Conservation (phyloP, 2,113 vertebrate species). For the Polyodon spathula region DNA sequence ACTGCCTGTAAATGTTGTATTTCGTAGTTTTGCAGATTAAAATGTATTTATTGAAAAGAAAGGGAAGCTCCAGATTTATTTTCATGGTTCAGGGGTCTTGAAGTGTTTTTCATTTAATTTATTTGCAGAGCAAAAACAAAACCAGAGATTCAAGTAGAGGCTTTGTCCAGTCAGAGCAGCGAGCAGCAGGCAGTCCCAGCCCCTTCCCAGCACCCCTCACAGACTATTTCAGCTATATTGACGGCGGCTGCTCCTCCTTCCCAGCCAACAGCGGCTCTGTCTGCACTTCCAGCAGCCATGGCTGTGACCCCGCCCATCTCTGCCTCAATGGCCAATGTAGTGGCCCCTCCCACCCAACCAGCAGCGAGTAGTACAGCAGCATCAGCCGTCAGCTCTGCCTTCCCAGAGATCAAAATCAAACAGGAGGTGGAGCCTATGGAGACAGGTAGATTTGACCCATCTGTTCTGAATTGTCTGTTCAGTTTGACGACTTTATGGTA, state of each 20-base stretch:
- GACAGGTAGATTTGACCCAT: constrained; percentile 14
- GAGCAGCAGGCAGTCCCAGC: constrained; percentile 73
- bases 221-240: constrained; percentile 75
- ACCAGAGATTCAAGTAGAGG: constrained; percentile 84
- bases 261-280: constrained; percentile 70
- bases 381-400: constrained; percentile 63
- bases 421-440: constrained; percentile 85
- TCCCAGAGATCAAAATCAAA: constrained; percentile 82
- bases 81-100: too few species aligned
- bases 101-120: too few species aligned
- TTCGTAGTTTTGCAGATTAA: too few species aligned
- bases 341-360: constrained; percentile 72
- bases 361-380: constrained; percentile 69
- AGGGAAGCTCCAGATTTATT: too few species aligned
- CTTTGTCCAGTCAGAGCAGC: constrained; percentile 60
- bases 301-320: constrained; percentile 60
- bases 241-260: constrained; percentile 71
- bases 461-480: too few species aligned
- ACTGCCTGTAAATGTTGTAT: too few species aligned
- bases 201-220: constrained; percentile 70
- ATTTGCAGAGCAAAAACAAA: constrained; percentile 79
- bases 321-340: constrained; percentile 64
- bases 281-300: constrained; percentile 68
- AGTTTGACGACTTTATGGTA: too few species aligned
- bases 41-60: too few species aligned